These are phyloP conservation scores for Rutilus rutilus DNA, from an alignment of 2,113 vertebrate genomes.

Conservation along the genomic window DNA sequence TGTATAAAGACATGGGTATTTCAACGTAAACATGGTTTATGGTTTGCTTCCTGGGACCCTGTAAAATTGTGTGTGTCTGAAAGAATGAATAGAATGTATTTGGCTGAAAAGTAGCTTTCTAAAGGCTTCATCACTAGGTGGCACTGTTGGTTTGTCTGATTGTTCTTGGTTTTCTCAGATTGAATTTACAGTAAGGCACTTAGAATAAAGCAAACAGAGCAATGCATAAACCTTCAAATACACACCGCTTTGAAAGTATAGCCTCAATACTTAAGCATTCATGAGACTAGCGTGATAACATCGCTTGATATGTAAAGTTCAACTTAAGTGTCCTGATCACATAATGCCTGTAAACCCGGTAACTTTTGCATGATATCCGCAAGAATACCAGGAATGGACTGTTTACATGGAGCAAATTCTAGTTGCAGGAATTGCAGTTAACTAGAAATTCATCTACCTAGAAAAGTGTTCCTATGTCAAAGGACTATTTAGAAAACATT, in stretches of 20 bases:
- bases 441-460: background rate
- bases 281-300: background rate
- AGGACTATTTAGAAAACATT: too few species aligned
- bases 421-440: background rate
- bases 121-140: slow-evolving; percentile 25
- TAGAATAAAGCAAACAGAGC: background rate
- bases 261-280: background rate
- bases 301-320: background rate
- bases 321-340: background rate
- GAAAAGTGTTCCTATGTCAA: background rate
- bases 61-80: background rate
- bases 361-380: too few species aligned
- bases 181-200: background rate
- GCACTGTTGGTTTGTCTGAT: slow-evolving; percentile 29
- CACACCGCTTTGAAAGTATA: background rate
- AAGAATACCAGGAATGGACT: background rate
- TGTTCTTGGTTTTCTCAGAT: background rate
- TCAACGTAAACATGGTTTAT: too few species aligned
- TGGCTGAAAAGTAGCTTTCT: background rate
- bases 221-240: background rate
- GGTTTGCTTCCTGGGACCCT: too few species aligned
- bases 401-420: background rate
- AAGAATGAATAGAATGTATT: background rate
- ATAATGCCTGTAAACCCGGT: too few species aligned
- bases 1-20: too few species aligned